Evolutionary conservation across 2,113 vertebrate genomes (phyloP), one percentile per base, ranked within the genome.

Genomic region (Rhinopomastus cyanomelas): DNA sequence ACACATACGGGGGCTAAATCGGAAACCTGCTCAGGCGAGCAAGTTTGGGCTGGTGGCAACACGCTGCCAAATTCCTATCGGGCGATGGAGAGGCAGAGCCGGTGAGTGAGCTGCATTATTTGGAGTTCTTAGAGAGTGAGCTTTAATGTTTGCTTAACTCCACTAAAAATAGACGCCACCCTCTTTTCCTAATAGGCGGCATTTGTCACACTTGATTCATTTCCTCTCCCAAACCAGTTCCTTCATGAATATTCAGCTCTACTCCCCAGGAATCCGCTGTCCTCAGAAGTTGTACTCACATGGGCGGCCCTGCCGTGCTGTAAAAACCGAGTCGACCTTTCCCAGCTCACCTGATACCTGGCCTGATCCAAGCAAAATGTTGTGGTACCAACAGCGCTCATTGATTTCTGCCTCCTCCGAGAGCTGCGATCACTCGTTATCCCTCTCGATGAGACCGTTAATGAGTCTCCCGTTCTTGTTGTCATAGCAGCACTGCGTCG

Each of bases 191-290:
- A 97, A 97, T 96, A 96, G 95, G 90, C 88, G 62, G 93, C 89
- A 93, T 97, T 97, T 97, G 94, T 97, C 96, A 96, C 95, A 92
- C 91, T 95, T 93, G 96, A 93, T 96, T 96, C 95, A 95, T 96
- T 97, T 96, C 95, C 95, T 97, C 94, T 96, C 94, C 95, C 90
- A 95, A 84, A 87, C 81, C 16, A 95, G 93, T 55, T 92, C 80
- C 92, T 94, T 96, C 90, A 94, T 97, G 93, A 97, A 97, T 97
- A 97, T 97, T 97, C 96, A 96, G 96, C 94, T 77, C 61, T 46
- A 51, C 90, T 96, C 92, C 87, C 76, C 89, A 97, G 95, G 96
- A 94, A 95, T 93, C 81, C 65, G 36, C 89, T 76, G 65, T 88
- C 90, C 90, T 96, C 90, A 79, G 32, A 66, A 95, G 92, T 85